A percentile compares a stretch with the other conserved stretches of the same genome.
Conservation (phyloP, 35 echinoderm and acorn worm genomes). For the Apostichopus parvimensis region DNA sequence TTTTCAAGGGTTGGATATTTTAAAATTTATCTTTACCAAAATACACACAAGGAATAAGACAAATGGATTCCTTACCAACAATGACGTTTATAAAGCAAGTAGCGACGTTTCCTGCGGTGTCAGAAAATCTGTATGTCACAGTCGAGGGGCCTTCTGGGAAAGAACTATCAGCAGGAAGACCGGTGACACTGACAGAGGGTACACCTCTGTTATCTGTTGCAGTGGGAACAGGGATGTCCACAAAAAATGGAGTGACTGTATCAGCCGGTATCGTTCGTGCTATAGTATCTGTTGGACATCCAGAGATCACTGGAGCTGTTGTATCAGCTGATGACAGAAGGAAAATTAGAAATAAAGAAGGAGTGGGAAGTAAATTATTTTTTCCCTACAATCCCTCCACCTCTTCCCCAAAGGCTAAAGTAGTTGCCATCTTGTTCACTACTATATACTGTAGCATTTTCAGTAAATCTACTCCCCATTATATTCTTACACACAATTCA, state of each 20-base stretch:
- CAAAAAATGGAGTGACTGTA: not conserved
- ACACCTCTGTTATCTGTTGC: constrained; percentile 1
- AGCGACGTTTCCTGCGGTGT: not conserved
- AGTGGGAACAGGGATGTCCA: constrained; percentile 12
- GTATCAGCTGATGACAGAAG: not conserved
- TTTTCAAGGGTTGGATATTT: too few species aligned
- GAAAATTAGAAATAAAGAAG: too few species aligned
- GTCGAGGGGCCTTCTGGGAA: not conserved
- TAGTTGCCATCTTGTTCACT: too few species aligned
- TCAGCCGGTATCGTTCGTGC: not conserved
- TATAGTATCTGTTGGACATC: constrained; percentile 5
- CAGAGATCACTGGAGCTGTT: not conserved
- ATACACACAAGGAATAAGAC: too few species aligned
- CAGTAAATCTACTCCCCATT: too few species aligned
- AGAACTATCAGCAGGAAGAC: not conserved
- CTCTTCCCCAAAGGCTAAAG: too few species aligned
- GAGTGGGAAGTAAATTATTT: too few species aligned
- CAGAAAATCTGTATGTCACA: constrained; percentile 22
- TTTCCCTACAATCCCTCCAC: too few species aligned
- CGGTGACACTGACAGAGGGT: not conserved
- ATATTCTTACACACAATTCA: too few species aligned
- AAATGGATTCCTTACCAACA: not conserved
- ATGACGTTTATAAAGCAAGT: not conserved
- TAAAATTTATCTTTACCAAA: too few species aligned
- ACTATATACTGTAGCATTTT: too few species aligned